Conservation (phyloP, 2,797 vertebrate genomes). For the Malurus splendens region DNA sequence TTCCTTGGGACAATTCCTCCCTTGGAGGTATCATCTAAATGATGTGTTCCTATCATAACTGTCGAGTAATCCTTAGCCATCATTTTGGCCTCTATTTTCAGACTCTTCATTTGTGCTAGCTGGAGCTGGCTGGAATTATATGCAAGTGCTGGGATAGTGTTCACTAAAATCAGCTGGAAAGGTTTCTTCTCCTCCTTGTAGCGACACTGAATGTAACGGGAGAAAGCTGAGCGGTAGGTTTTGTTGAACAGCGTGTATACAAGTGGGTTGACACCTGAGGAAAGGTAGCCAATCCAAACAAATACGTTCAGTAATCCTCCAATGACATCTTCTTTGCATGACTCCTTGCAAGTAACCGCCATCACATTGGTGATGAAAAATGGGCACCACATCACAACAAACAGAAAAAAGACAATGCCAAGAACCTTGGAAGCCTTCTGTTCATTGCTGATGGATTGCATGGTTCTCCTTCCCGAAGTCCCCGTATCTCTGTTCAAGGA, state of each 20-base stretch:
- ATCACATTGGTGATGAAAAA: slow-evolving; percentile 97
- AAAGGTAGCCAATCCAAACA: slow-evolving; percentile 96
- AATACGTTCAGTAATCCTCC: slow-evolving; percentile 87
- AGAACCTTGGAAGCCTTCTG: slow-evolving; percentile 97
- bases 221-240: slow-evolving; percentile 90
- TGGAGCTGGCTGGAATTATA: slow-evolving; percentile 84
- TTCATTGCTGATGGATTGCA: slow-evolving; percentile 94
- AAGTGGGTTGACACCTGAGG: slow-evolving; percentile 91
- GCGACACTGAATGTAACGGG: slow-evolving; percentile 86
- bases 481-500: slow-evolving; percentile 80
- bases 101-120: slow-evolving; percentile 64
- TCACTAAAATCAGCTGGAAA: slow-evolving; percentile 89
- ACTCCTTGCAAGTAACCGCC: slow-evolving; percentile 82
- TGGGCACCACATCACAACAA: slow-evolving; percentile 97
- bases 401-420: slow-evolving; percentile 94
- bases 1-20: slow-evolving; percentile 15
- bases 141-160: slow-evolving; percentile 88
- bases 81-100: slow-evolving; percentile 69
- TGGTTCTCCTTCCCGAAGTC: slow-evolving; percentile 80
- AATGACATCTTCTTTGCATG: slow-evolving; percentile 77
- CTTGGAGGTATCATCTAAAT: slow-evolving; percentile 51
- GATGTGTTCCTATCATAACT: slow-evolving; percentile 61
- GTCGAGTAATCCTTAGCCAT: slow-evolving; percentile 66
- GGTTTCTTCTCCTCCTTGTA: slow-evolving; percentile 88
- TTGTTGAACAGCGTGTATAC: slow-evolving; percentile 95